Percentiles rank a stretch among this genome's conserved stretches.
phyloP scores from a whole-genome alignment of 2,888 invertebrate genomes.

The Anthrax anthrax region DNA sequence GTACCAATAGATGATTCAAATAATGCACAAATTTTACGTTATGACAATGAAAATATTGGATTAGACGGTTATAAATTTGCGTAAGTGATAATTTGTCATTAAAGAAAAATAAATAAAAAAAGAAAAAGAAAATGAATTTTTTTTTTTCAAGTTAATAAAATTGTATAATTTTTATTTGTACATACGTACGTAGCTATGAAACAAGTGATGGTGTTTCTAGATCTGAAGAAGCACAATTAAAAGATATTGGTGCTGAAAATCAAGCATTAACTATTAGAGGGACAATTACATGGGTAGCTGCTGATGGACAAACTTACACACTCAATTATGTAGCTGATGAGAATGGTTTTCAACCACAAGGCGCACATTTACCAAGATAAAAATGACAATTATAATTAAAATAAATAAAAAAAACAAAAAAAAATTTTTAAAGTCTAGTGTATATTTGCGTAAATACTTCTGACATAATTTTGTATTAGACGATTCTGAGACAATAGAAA shows the following conservation, averaged over 20 bases:
- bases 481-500: too few relatives aligned
- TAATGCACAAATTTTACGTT: conserved; percentile 45
- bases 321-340: conserved; percentile 30
- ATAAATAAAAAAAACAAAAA: too few relatives aligned
- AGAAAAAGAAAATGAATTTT: too few relatives aligned
- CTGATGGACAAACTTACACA: conserved; percentile 45
- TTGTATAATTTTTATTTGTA: too few relatives aligned
- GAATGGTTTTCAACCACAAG: conserved; percentile 34
- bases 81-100: too few relatives aligned
- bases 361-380: conserved; percentile 32
- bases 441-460: too few relatives aligned
- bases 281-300: conserved; percentile 42
- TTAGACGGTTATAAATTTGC: conserved; percentile 39
- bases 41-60: conserved; percentile 44
- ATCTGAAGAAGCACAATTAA: conserved; percentile 43
- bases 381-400: too few relatives aligned
- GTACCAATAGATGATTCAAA: conserved; percentile 25
- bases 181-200: conserved; percentile 35
- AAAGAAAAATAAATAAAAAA: too few relatives aligned
- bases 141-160: too few relatives aligned
- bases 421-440: too few relatives aligned
- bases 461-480: too few relatives aligned
- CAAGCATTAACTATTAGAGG: conserved; percentile 46
- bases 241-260: conserved; percentile 46
- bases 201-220: conserved; percentile 49